phyloP scores from a whole-genome alignment of 2,888 invertebrate species.

The Lutraria lutraria region DNA sequence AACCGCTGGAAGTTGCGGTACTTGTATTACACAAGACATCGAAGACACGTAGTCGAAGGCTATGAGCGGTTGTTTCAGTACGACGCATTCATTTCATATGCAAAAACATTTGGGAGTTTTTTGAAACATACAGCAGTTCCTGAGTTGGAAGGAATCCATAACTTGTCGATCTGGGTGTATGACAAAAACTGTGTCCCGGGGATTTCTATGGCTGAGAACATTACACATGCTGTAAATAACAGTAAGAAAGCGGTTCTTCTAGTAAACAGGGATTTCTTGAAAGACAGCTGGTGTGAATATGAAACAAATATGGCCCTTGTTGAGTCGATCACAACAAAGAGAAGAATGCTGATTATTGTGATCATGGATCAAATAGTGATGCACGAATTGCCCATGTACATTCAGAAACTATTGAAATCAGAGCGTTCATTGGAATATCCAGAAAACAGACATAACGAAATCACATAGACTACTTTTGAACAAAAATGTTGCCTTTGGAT shows the following conservation, averaged over 20 bases:
- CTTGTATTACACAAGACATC: constrained; percentile 55
- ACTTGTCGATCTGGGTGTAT: constrained; percentile 56
- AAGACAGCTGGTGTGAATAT: constrained; percentile 66
- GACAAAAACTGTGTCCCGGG: constrained; percentile 64
- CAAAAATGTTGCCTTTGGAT: too few species aligned
- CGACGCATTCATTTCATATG: constrained; percentile 67
- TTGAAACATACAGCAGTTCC: constrained; percentile 61
- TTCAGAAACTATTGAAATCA: constrained; percentile 46
- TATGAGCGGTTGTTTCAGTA: constrained; percentile 65
- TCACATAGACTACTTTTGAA: constrained; percentile 64
- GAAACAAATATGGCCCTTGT: constrained; percentile 67
- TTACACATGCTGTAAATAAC: constrained; percentile 63
- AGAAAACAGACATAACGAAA: constrained; percentile 36
- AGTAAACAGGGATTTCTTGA: constrained; percentile 52
- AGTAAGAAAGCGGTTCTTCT: constrained; percentile 64
- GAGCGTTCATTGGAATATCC: constrained; percentile 56
- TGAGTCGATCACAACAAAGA: constrained; percentile 56
- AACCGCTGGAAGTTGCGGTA: constrained; percentile 66
- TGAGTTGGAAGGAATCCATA: constrained; percentile 47
- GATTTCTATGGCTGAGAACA: constrained; percentile 59
- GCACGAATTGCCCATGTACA: constrained; percentile 43
- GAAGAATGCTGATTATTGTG: constrained; percentile 60
- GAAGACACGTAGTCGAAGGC: constrained; percentile 47
- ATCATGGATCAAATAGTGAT: constrained; percentile 45
- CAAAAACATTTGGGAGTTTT: constrained; percentile 51